These are phyloP conservation scores for Numenius arquata DNA, from an alignment of 2,113 vertebrate genomes.

Conservation along the genomic window DNA sequence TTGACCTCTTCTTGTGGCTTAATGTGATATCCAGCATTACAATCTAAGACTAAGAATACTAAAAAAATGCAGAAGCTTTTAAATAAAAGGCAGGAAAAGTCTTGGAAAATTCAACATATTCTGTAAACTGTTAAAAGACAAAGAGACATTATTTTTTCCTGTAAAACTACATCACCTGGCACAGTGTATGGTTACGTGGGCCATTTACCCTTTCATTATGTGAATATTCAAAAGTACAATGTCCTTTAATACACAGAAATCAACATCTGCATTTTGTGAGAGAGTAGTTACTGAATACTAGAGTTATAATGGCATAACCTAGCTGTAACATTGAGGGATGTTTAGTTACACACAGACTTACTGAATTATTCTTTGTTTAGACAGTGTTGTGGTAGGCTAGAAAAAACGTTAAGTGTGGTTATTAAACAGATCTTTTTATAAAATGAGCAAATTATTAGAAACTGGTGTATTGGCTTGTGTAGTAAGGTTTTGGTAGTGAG, in stretches of 20 bases:
- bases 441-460: background rate
- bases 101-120: background rate
- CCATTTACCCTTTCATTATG: background rate
- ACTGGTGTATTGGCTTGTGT: rapidly evolving
- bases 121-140: background rate
- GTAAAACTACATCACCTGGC: background rate
- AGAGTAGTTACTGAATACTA: background rate
- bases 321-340: background rate
- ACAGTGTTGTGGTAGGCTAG: background rate
- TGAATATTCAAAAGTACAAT: background rate
- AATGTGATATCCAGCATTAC: background rate
- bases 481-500: background rate
- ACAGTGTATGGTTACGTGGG: background rate
- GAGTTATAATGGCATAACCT: background rate
- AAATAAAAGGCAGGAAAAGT: background rate
- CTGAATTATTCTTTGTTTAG: background rate
- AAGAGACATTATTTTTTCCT: background rate
- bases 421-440: background rate
- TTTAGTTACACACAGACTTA: background rate
- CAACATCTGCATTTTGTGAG: background rate
- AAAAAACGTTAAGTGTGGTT: rapidly evolving
- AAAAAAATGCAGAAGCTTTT: background rate
- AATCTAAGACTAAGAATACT: background rate
- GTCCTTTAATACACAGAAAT: background rate
- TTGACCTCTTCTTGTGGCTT: background rate